Conservation (phyloP, 2,113 vertebrate species). For the Arenaria interpres region DNA sequence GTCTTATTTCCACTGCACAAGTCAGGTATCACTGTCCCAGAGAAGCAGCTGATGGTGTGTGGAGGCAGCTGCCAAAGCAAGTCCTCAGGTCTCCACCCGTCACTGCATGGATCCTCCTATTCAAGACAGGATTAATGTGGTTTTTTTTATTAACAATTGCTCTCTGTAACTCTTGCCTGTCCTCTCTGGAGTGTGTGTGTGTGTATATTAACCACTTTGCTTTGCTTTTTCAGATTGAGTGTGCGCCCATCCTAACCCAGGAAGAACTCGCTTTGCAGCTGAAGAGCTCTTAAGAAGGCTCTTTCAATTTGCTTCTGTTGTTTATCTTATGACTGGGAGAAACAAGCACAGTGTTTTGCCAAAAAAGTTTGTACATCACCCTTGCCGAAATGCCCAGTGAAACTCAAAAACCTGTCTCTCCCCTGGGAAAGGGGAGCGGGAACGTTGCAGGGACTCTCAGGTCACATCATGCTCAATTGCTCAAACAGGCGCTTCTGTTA, state of each 20-base stretch:
- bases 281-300: conserved; percentile 80
- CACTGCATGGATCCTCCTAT: conserved; percentile 49
- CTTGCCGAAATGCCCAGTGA: conserved; percentile 58
- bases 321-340: conserved; percentile 72
- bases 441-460: conserved; percentile 64
- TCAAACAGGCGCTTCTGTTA: conserved; percentile 68
- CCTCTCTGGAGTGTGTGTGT: conserved; percentile 72
- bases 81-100: not conserved
- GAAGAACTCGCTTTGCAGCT: conserved; percentile 81
- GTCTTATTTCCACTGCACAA: not conserved
- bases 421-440: conserved; percentile 21
- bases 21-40: not conserved
- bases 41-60: not conserved
- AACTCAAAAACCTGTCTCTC: not conserved
- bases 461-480: conserved; percentile 85
- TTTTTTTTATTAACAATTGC: conserved; percentile 74
- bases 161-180: conserved; percentile 74
- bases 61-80: not conserved
- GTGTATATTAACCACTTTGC: conserved; percentile 94
- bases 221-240: conserved; percentile 97
- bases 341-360: conserved; percentile 57
- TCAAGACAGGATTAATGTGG: conserved; percentile 48
- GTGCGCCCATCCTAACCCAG: conserved; percentile 82
- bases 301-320: conserved; percentile 73
- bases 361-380: conserved; percentile 71